Percentiles rank a stretch among this genome's conserved stretches.
phyloP scores from a whole-genome alignment of 2,888 invertebrate genomes.

The Drosophila gaucha region DNA sequence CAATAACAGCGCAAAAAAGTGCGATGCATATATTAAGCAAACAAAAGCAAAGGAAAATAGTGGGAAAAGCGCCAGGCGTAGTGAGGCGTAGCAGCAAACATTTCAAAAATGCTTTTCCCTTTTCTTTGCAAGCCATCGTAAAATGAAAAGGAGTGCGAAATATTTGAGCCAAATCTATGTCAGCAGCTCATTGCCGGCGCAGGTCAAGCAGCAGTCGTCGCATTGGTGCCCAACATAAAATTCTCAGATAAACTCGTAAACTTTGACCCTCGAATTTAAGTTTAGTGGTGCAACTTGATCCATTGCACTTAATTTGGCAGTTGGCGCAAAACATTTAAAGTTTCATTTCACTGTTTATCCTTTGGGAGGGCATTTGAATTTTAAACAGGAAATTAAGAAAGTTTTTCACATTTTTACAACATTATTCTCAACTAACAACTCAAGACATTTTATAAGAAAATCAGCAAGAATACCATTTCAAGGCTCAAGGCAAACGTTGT shows the following conservation, averaged over 20 bases:
- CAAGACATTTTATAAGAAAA: too few relatives aligned
- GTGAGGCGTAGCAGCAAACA: slow-evolving; percentile 31
- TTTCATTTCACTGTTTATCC: neutral
- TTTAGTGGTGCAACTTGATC: neutral
- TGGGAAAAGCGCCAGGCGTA: slow-evolving; percentile 16
- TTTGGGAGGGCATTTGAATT: neutral
- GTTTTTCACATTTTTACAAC: too few relatives aligned
- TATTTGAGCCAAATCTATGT: slow-evolving; percentile 64
- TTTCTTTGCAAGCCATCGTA: slow-evolving; percentile 59
- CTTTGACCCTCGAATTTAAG: slow-evolving; percentile 26
- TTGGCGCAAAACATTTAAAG: slow-evolving; percentile 1
- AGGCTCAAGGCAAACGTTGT: too few relatives aligned
- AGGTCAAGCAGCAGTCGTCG: too few relatives aligned
- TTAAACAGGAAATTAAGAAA: neutral
- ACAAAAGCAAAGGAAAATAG: slow-evolving; percentile 52
- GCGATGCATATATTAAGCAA: slow-evolving; percentile 53
- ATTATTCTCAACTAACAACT: too few relatives aligned
- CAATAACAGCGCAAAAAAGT: slow-evolving; percentile 28
- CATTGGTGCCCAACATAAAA: slow-evolving; percentile 13
- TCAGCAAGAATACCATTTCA: too few relatives aligned
- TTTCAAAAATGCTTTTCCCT: slow-evolving; percentile 38
- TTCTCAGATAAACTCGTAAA: slow-evolving; percentile 29
- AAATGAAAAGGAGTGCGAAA: slow-evolving; percentile 66
- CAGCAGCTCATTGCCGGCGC: too few relatives aligned
- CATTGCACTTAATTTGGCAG: neutral